A percentile compares a stretch with the other conserved stretches of the same genome.
Evolutionary conservation across 37 sponge, comb jelly and placozoan genomes (phyloP).

Genomic region (Halichondria panicea): DNA sequence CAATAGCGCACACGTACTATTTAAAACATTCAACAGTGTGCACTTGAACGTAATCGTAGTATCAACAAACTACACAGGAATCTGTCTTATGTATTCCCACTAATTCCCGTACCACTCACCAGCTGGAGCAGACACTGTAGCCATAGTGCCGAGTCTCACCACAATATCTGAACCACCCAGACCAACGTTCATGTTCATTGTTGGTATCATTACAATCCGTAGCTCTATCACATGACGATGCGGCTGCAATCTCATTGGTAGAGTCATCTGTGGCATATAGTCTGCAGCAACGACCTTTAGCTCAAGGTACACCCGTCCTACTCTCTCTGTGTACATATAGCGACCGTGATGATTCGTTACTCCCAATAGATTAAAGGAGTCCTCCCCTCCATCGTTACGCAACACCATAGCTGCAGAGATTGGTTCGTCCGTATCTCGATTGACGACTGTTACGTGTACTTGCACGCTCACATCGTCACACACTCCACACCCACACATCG

Average conservation of each 20-base stretch:
- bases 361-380: not conserved
- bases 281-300: not conserved
- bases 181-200: not conserved
- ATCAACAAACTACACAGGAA: too few species aligned
- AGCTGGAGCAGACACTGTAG: constrained; percentile 3
- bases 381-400: not conserved
- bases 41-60: too few species aligned
- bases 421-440: not conserved
- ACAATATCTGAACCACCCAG: constrained; percentile 7
- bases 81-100: too few species aligned
- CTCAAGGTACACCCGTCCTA: not conserved
- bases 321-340: not conserved
- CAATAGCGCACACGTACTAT: too few species aligned
- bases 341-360: constrained; percentile 6
- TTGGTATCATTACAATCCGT: not conserved
- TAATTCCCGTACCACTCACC: too few species aligned
- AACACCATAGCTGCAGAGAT: constrained; percentile 10
- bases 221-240: not conserved
- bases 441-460: not conserved
- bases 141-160: not conserved
- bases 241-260: not conserved
- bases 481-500: constrained; percentile 12
- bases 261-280: not conserved
- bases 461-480: constrained; percentile 22
- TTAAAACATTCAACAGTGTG: too few species aligned